Percentiles rank a stretch among this genome's conserved stretches.
Evolutionary conservation across 2,797 vertebrate species (phyloP).

Genomic region (Parauchenoglanis punctatus): DNA sequence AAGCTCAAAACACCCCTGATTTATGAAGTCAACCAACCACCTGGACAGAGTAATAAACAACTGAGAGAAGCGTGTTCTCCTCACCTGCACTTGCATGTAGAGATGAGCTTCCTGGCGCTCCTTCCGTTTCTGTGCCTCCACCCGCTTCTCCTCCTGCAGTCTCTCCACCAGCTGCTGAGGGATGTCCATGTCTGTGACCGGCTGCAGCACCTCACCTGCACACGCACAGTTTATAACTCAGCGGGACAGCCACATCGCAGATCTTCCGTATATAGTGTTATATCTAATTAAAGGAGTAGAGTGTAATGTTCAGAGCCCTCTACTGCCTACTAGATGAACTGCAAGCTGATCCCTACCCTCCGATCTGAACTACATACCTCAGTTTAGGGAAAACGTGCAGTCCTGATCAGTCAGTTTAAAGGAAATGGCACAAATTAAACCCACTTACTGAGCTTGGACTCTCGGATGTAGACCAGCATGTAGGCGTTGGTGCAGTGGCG

Average conservation of each 20-base stretch:
- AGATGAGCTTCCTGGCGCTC: constrained; percentile 98
- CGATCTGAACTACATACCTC: not conserved
- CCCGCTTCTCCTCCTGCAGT: constrained; percentile 95
- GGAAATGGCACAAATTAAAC: not conserved
- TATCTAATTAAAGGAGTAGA: not conserved
- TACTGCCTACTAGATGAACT: not conserved
- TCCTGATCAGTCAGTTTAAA: not conserved
- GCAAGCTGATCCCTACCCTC: too few relatives aligned
- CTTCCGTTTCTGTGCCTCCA: constrained; percentile 98
- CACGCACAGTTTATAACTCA: not conserved
- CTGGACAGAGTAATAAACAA: not conserved
- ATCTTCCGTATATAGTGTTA: not conserved
- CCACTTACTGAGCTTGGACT: constrained; percentile 93
- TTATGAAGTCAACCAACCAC: not conserved
- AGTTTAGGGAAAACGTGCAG: not conserved
- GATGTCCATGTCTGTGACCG: constrained; percentile 96
- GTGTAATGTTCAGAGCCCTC: not conserved
- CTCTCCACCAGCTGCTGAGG: constrained; percentile 97
- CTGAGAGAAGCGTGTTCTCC: not conserved
- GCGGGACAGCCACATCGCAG: not conserved
- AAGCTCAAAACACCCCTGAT: not conserved
- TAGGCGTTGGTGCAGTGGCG: constrained; percentile 98
- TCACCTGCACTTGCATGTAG: constrained; percentile 96
- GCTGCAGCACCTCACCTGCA: constrained; percentile 93
- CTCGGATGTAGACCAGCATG: constrained; percentile 98